Evolutionary conservation across 2,113 vertebrate genomes (phyloP).

Genomic region (Myodes glareolus): DNA sequence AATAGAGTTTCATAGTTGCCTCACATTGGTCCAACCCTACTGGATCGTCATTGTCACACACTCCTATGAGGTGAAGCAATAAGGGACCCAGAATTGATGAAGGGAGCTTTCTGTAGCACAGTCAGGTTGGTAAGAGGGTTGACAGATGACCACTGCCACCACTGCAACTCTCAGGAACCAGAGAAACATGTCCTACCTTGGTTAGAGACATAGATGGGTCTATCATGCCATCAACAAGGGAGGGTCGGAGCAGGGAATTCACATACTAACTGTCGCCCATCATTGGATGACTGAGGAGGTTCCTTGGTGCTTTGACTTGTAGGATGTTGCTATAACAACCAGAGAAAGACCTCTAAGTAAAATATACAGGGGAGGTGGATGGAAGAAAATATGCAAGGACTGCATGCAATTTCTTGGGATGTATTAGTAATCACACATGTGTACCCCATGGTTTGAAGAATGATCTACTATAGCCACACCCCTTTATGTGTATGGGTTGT

Average conservation of each 20-base stretch:
- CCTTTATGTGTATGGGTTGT: neutral
- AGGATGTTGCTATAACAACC: neutral
- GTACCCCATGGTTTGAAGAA: neutral
- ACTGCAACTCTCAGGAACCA: neutral
- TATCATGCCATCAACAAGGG: neutral
- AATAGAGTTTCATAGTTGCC: neutral
- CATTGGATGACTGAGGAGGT: neutral
- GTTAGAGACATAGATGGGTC: neutral
- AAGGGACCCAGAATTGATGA: neutral
- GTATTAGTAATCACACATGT: neutral
- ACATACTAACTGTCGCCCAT: neutral
- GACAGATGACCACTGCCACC: no score
- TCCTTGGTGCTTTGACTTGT: neutral
- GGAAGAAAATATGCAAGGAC: neutral
- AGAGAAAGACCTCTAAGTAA: neutral
- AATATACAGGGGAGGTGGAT: neutral
- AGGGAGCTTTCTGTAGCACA: neutral
- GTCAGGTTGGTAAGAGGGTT: no score
- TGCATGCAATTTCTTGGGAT: no score
- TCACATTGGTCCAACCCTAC: neutral
- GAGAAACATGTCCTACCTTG: neutral
- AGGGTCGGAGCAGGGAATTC: neutral
- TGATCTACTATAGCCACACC: neutral
- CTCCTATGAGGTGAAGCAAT: neutral
- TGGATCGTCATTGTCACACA: no score